Evolutionary conservation across 2,888 invertebrate species (phyloP), one percentile per base, ranked within the genome.

Genomic region (Matsumyia berberina): DNA sequence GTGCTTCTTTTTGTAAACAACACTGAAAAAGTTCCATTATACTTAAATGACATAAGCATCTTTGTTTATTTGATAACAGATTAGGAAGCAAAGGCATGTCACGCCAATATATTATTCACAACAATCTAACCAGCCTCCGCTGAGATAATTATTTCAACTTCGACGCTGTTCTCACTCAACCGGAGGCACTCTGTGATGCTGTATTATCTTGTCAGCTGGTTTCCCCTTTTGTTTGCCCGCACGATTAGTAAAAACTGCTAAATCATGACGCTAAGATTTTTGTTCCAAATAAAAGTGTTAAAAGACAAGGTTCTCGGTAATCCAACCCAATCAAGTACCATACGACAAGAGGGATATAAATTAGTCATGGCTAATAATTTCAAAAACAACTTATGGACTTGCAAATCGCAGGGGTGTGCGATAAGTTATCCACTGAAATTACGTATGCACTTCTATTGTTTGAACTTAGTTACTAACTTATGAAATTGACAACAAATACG

Each of bases 401-500:
- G 35, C 49, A 37, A 64, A 64, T 49, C 64, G 42, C 5, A 29
- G 12, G 9, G 12, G 2, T 39, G 7, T 7, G 39, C 44, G 46
- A 64, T 64, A 49, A 64, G 9, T 35, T 8, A 33, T 62, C 11
- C 19, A 5, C 9, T 42, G 29, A 24, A 60, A 24, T 24, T 24
- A 24, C 24, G 4, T 24, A 24, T 4, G 4, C 4, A 24, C 24
- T 19, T 5, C 3, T 24, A 5, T 17, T 11, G n/a, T 5, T 39
- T 53, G 7, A 6, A 39, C 19, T 39, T 24, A 12, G 39, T 19
- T 24, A 37, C 60, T 15, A 4, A 42, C 55, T 69, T 55, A 55
- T 55, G 55, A 69, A 53, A 69, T 55, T 31, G 19, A 69, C 31
- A 69, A 55, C 69, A 42, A 29, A 19, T 12, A 7, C 11, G 24